phyloP scores from a whole-genome alignment of 2,888 invertebrate species.

The Anaspis maculata region DNA sequence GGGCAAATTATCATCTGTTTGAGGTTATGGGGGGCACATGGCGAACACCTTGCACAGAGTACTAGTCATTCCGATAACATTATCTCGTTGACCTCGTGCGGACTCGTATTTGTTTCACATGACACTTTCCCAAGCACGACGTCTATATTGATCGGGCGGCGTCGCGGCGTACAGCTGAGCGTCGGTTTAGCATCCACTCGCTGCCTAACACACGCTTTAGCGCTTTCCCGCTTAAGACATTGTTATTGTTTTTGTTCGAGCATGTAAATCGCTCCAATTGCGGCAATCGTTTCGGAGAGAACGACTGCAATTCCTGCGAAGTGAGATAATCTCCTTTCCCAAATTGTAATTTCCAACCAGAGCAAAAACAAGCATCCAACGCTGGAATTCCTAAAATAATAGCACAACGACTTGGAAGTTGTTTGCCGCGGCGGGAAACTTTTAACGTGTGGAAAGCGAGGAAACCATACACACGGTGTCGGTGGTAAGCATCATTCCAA shows the following conservation, averaged over 20 bases:
- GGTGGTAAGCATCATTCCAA: too few relatives aligned
- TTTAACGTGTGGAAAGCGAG: too few relatives aligned
- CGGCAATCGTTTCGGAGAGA: constrained; percentile 9
- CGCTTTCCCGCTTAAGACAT: constrained; percentile 17
- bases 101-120: constrained; percentile 31
- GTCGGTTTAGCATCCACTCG: constrained; percentile 14
- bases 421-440: too few relatives aligned
- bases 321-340: constrained; percentile 1
- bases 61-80: constrained; percentile 27
- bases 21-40: constrained; percentile 2
- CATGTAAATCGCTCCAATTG: constrained; percentile 18
- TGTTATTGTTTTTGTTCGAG: constrained; percentile 19
- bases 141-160: constrained; percentile 29
- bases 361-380: constrained; percentile 2
- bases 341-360: constrained; percentile 1
- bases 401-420: too few relatives aligned
- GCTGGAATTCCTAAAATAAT: too few relatives aligned
- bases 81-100: constrained; percentile 26
- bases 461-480: too few relatives aligned
- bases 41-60: constrained; percentile 9
- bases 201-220: constrained; percentile 15
- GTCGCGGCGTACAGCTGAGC: constrained; percentile 27
- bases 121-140: constrained; percentile 31
- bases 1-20: neutral
- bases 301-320: neutral